These are phyloP conservation scores for Euspilapteryx auroguttella DNA, from an alignment of 2,888 invertebrate species.

Conservation along the genomic window DNA sequence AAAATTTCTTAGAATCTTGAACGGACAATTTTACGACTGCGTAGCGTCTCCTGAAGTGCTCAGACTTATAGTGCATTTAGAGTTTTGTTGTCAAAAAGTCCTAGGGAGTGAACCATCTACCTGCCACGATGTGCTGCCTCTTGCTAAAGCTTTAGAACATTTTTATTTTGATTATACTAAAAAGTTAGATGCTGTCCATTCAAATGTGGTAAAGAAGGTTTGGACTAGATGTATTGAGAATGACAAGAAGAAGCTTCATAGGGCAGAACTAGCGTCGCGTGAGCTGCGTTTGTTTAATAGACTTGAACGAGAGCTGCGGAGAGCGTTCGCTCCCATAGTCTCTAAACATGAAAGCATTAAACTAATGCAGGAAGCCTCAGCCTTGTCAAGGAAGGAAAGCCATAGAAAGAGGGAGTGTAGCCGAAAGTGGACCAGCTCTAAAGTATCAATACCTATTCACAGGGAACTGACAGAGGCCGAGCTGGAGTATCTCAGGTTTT, in stretches of 20 bases:
- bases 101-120: constrained; percentile 61
- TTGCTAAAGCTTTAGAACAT: constrained; percentile 63
- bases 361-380: too few relatives aligned
- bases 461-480: constrained; percentile 27
- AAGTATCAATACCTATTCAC: too few relatives aligned
- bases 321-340: constrained; percentile 25
- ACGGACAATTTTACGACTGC: constrained; percentile 56
- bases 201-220: constrained; percentile 47
- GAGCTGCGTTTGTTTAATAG: constrained; percentile 56
- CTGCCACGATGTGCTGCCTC: constrained; percentile 50
- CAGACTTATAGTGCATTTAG: constrained; percentile 60
- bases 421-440: too few relatives aligned
- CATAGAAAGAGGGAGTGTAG: too few relatives aligned
- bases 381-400: too few relatives aligned
- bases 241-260: constrained; percentile 47
- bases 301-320: constrained; percentile 39
- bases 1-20: constrained; percentile 55
- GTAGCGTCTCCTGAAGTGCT: constrained; percentile 59
- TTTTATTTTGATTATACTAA: constrained; percentile 51
- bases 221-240: constrained; percentile 50
- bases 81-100: constrained; percentile 65
- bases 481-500: constrained; percentile 31
- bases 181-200: constrained; percentile 57
- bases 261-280: constrained; percentile 56
- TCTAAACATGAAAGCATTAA: too few relatives aligned